Conservation (phyloP, 2,113 vertebrate genomes). For the Tetrao urogallus region DNA sequence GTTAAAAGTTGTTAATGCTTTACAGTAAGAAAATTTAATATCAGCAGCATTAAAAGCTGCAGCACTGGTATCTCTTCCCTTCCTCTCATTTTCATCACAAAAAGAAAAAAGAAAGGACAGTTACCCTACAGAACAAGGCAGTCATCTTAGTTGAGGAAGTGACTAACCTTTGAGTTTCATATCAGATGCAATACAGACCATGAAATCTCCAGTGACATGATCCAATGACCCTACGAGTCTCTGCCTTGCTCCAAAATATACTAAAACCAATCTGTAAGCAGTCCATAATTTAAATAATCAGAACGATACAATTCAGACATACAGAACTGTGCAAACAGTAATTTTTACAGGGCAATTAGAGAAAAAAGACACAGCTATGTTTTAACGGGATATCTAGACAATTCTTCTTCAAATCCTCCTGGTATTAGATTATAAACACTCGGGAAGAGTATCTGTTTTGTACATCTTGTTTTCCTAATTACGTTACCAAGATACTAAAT, state of each 20-base stretch:
- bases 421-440: constrained; percentile 36
- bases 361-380: background rate
- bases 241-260: background rate
- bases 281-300: background rate
- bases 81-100: background rate
- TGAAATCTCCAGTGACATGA: background rate
- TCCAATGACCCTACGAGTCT: background rate
- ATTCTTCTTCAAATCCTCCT: constrained; percentile 32
- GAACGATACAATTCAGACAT: background rate
- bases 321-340: background rate
- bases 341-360: background rate
- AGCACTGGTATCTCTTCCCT: background rate
- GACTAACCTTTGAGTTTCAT: background rate
- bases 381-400: constrained; percentile 9
- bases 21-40: background rate
- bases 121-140: background rate
- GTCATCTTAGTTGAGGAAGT: background rate
- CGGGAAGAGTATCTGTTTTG: constrained; percentile 50
- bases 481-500: constrained; percentile 75
- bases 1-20: background rate
- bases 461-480: constrained; percentile 66
- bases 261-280: background rate
- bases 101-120: background rate
- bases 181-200: background rate
- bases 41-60: background rate